Evolutionary conservation across 2,888 invertebrate species (phyloP), one percentile per base, ranked within the genome.

Genomic region (Mantis religiosa): DNA sequence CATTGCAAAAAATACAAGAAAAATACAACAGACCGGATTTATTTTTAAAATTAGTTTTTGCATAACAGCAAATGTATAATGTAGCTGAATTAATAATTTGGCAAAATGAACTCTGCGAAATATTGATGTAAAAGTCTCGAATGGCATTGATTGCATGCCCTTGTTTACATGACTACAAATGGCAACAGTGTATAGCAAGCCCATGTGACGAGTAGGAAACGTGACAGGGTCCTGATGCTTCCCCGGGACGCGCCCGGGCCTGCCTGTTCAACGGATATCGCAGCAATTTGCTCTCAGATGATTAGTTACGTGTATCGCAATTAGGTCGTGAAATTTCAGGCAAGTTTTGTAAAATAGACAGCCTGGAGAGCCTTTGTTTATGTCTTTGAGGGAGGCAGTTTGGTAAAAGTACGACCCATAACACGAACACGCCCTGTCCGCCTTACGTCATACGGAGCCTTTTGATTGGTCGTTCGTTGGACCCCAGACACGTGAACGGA

Each of bases 401-500:
- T 87, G 87, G 34, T 82, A 34, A 82, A 25, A 20, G 20, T n/a
- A n/a, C 82, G 87, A 87, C 87, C 88, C 86, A 83, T 30, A 87
- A 82, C 34, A 82, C 87, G 88, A 84, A 90, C 90, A 90, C 90
- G 90, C 90, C 90, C 90, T 90, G 93, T 93, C 93, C 92, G 91
- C 91, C 92, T 93, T 93, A 93, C 93, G 93, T 93, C 93, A 93
- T 91, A 91, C 91, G 90, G 90, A 90, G 91, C 91, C 90, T 90
- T 91, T 91, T 90, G 90, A 93, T 93, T 93, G 93, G 93, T 91
- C 91, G 91, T 91, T 89, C 91, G 90, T 91, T 91, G 92, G 92
- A 92, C 91, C 93, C 92, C 92, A 92, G 93, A 93, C 93, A 93
- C 93, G 93, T 93, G 93, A 93, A 93, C 92, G 92, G 92, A 92